Conservation (phyloP, 2,888 invertebrate species). For the Stenoptilia bipunctidactyla region DNA sequence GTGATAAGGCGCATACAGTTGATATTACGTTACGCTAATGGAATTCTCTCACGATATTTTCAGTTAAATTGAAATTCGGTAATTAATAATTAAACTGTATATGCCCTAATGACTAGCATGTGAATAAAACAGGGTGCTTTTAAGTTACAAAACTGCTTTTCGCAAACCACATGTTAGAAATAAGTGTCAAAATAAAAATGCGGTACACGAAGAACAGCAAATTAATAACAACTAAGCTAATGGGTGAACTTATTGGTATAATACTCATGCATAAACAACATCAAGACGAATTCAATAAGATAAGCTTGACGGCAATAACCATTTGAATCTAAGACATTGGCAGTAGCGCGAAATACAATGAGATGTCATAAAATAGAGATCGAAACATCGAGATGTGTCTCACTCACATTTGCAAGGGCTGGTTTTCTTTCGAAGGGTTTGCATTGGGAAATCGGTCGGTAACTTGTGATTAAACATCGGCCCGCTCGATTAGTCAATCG, state of each 20-base stretch:
- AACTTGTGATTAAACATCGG: slow-evolving; percentile 72
- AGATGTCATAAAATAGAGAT: slow-evolving; percentile 18
- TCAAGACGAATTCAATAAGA: background rate
- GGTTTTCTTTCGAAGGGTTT: slow-evolving; percentile 93
- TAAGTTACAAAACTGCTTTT: background rate
- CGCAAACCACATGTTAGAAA: background rate
- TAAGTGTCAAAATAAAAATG: background rate
- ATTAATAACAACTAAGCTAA: background rate
- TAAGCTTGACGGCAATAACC: background rate
- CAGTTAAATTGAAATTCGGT: no score
- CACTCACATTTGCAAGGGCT: slow-evolving; percentile 95
- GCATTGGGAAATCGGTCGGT: slow-evolving; percentile 78
- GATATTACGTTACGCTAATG: no score
- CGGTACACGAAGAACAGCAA: background rate
- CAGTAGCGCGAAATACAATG: background rate
- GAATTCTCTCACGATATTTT: no score
- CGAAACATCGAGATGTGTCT: slow-evolving; percentile 20
- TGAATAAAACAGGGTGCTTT: background rate
- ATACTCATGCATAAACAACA: background rate
- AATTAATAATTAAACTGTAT: background rate
- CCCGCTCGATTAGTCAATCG: slow-evolving; percentile 23
- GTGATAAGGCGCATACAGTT: slow-evolving; percentile 13
- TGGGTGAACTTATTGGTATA: background rate
- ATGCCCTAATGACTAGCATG: background rate
- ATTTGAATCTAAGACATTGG: background rate